These are phyloP conservation scores for Coecobrya sp. DNA, from an alignment of 2,888 invertebrate species.

Conservation along the genomic window DNA sequence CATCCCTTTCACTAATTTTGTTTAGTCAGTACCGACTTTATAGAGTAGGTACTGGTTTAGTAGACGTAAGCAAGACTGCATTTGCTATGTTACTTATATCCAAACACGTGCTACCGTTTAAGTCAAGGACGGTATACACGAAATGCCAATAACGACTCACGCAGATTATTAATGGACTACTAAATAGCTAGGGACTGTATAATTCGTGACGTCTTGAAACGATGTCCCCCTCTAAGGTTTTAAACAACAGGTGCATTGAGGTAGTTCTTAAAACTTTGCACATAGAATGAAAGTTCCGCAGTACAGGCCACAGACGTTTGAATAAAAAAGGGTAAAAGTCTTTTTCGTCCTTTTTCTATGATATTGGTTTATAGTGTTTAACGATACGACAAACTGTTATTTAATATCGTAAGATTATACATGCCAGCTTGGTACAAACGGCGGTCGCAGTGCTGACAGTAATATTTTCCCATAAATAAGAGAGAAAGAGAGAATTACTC, in stretches of 20 bases:
- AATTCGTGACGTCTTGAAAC: conserved; percentile 51
- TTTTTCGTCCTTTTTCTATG: background rate
- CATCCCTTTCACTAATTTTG: too few species aligned
- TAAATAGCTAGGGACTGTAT: conserved; percentile 31
- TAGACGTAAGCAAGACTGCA: too few species aligned
- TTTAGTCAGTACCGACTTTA: too few species aligned
- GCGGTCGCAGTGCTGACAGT: background rate
- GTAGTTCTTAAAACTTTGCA: conserved; percentile 3
- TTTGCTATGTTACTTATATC: too few species aligned
- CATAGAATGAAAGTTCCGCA: background rate
- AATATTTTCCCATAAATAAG: conserved; percentile 29
- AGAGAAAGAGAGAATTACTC: background rate
- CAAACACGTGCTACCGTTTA: conserved; percentile 22
- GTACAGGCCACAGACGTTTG: background rate
- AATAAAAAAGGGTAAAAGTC: conserved; percentile 11
- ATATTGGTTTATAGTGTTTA: too few species aligned
- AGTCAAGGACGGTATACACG: conserved; percentile 42
- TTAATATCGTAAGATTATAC: background rate
- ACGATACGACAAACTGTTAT: background rate
- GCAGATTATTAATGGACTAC: conserved; percentile 66
- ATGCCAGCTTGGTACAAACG: conserved; percentile 5
- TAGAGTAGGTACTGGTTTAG: too few species aligned
- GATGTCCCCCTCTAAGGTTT: background rate
- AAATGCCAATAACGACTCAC: conserved; percentile 56
- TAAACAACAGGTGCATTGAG: background rate